Evolutionary conservation across 2,888 invertebrate genomes (phyloP).

Genomic region (Rotaria magnacalcarata): DNA sequence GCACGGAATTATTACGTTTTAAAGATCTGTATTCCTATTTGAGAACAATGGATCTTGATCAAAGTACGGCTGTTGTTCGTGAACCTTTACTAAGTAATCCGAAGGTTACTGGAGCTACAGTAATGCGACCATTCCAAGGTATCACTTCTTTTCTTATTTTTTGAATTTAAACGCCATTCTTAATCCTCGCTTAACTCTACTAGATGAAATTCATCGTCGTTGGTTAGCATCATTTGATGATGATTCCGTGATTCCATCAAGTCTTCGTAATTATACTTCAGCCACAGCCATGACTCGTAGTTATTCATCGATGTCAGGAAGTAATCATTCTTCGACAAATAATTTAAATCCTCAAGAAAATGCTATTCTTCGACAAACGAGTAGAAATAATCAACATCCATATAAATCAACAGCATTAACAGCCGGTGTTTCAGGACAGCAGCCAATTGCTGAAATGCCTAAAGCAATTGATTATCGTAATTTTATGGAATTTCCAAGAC

Average conservation of each 20-base stretch:
- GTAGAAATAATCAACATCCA: neutral
- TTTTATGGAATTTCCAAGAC: slow-evolving; percentile 41
- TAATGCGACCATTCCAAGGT: slow-evolving; percentile 57
- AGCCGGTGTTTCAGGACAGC: neutral
- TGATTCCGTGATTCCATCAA: neutral
- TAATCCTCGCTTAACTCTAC: slow-evolving; percentile 40
- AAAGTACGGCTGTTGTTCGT: slow-evolving; percentile 49
- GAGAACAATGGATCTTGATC: slow-evolving; percentile 54
- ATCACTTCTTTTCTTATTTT: slow-evolving; percentile 47
- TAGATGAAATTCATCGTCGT: slow-evolving; percentile 48
- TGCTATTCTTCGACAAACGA: neutral
- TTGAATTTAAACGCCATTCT: neutral
- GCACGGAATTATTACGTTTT: slow-evolving; percentile 55
- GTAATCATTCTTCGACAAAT: neutral
- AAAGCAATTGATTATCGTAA: slow-evolving; percentile 45
- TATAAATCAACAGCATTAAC: neutral
- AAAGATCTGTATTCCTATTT: slow-evolving; percentile 57
- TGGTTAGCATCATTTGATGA: slow-evolving; percentile 16
- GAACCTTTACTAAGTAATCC: slow-evolving; percentile 44
- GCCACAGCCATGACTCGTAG: neutral
- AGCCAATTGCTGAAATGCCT: slow-evolving; percentile 40
- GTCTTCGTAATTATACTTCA: neutral
- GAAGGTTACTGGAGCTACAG: slow-evolving; percentile 51
- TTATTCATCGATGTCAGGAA: neutral
- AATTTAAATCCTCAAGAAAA: neutral